These are phyloP conservation scores for Zaprionus lachaisei DNA, from an alignment of 1,140 invertebrate genomes.

Conservation along the genomic window DNA sequence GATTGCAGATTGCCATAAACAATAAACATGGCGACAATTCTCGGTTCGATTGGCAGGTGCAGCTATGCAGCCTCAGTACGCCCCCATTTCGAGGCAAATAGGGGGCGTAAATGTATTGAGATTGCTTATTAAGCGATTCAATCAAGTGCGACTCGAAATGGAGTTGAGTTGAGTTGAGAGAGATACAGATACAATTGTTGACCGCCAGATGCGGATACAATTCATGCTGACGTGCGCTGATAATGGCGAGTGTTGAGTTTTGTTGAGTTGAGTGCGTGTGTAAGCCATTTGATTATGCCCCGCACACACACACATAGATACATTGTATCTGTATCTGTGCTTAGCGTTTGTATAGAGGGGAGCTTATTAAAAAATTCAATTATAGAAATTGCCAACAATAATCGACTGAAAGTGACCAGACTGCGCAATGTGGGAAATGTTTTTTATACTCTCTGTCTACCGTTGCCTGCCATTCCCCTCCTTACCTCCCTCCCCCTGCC, in stretches of 20 bases:
- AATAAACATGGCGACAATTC: conserved; percentile 27
- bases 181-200: conserved; percentile 10
- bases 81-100: conserved; percentile 20
- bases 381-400: conserved; percentile 54
- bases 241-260: conserved; percentile 31
- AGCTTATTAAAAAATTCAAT: conserved; percentile 59
- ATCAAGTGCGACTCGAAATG: conserved; percentile 29
- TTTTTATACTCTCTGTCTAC: conserved; percentile 16
- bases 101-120: conserved; percentile 24
- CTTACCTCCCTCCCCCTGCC: not conserved
- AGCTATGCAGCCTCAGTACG: conserved; percentile 12
- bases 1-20: conserved; percentile 4
- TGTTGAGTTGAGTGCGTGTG: conserved; percentile 1
- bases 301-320: not conserved
- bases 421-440: conserved; percentile 49
- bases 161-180: conserved; percentile 5
- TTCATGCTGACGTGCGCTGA: conserved; percentile 44
- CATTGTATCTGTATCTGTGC: too few species aligned
- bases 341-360: conserved; percentile 10
- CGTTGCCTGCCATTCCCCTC: not conserved
- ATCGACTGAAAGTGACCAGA: conserved; percentile 41
- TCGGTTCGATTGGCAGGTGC: conserved; percentile 36
- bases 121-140: conserved; percentile 45
- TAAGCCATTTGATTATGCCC: conserved; percentile 51
- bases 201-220: conserved; percentile 32